Evolutionary conservation across 2,888 invertebrate genomes (phyloP).

Genomic region (Noctua fimbriata): DNA sequence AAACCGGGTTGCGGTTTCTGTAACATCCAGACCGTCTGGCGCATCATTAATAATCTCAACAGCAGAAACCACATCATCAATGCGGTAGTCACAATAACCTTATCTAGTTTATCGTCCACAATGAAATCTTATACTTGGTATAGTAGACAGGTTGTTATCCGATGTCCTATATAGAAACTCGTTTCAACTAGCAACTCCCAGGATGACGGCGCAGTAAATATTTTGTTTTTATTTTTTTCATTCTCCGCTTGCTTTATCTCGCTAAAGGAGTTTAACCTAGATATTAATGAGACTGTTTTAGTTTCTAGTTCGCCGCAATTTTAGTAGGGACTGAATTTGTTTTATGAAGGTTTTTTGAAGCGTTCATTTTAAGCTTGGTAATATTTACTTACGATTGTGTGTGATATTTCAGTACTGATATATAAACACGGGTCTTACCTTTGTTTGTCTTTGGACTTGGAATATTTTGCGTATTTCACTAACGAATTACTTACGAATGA

Average conservation of each 20-base stretch:
- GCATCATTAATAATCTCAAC: constrained; percentile 18
- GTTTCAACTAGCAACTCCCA: constrained; percentile 38
- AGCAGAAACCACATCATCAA: constrained; percentile 39
- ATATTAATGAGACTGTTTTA: constrained; percentile 54
- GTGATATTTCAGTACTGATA: background rate
- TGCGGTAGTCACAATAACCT: constrained; percentile 31
- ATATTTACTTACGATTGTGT: constrained; percentile 5
- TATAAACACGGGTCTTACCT: background rate
- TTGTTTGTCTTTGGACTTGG: background rate
- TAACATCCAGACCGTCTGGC: constrained; percentile 3
- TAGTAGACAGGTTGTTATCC: constrained; percentile 32
- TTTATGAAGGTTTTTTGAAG: constrained; percentile 6
- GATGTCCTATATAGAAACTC: constrained; percentile 45
- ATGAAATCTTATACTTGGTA: constrained; percentile 28
- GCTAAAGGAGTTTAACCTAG: constrained; percentile 37
- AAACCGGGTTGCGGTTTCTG: constrained; percentile 12
- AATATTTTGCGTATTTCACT: background rate
- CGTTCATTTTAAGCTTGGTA: background rate
- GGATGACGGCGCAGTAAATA: constrained; percentile 48
- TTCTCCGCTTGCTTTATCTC: constrained; percentile 29
- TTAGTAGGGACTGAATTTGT: constrained; percentile 12
- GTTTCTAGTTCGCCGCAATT: constrained; percentile 19
- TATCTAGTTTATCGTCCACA: constrained; percentile 37
- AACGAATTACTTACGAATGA: background rate
- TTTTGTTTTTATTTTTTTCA: constrained; percentile 34